phyloP scores from a whole-genome alignment of 2,113 vertebrate genomes.

The Etia nguti region DNA sequence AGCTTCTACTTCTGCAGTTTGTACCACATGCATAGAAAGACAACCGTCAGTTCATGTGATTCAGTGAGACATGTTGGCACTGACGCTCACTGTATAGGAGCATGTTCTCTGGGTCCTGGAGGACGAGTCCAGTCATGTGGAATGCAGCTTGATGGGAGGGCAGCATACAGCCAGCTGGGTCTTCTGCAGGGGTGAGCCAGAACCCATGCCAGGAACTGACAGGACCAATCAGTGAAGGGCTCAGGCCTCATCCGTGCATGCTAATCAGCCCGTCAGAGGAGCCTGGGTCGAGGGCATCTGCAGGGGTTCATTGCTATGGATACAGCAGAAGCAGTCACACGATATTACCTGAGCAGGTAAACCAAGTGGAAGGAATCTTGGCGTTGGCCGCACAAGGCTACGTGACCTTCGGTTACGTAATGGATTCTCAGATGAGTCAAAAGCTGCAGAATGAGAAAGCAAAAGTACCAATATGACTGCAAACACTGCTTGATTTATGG shows the following conservation, averaged over 20 bases:
- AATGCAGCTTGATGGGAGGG: conserved; percentile 42
- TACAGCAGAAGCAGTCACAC: conserved; percentile 39
- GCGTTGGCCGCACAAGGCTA: not conserved
- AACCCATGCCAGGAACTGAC: conserved; percentile 51
- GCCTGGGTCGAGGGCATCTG: conserved; percentile 37
- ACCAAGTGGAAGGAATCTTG: conserved; percentile 38
- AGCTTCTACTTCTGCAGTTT: not conserved
- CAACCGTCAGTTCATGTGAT: not conserved
- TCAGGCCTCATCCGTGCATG: conserved; percentile 44
- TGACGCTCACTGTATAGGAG: not conserved
- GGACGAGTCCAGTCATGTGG: conserved; percentile 57
- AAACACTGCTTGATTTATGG: not conserved
- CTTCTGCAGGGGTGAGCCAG: conserved; percentile 43
- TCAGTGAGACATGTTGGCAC: not conserved
- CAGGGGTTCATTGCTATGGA: conserved; percentile 51
- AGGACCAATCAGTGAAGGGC: conserved; percentile 48
- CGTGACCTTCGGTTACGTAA: conserved; percentile 25
- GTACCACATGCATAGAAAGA: not conserved
- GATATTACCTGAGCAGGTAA: conserved; percentile 67
- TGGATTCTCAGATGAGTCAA: not conserved
- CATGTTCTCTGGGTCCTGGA: conserved; percentile 10
- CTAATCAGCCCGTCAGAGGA: conserved; percentile 39
- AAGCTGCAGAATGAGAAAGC: not conserved
- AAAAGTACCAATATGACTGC: not conserved
- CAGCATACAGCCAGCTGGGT: conserved; percentile 51